Percentiles rank a stretch among this genome's conserved stretches.
Conservation (phyloP, 2,888 invertebrate genomes). For the Drosophila imparisetae region DNA sequence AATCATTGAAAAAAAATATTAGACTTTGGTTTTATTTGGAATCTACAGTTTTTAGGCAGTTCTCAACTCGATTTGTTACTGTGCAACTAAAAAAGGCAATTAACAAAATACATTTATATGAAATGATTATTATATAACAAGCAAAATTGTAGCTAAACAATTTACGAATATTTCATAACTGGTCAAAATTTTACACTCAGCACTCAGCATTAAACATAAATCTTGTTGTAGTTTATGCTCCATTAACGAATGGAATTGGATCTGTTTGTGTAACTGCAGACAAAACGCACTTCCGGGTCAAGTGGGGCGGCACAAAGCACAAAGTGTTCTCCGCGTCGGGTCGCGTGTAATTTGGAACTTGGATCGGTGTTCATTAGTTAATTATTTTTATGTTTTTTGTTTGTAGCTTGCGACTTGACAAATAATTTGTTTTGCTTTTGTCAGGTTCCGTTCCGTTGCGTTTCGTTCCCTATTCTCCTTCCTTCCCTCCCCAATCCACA, state of each 20-base stretch:
- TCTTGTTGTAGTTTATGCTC: slow-evolving; percentile 19
- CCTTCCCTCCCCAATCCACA: neutral
- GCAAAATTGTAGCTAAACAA: slow-evolving; percentile 9
- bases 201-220: slow-evolving; percentile 19
- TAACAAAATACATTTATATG: neutral
- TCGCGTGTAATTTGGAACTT: slow-evolving; percentile 30
- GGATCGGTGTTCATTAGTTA: slow-evolving; percentile 63
- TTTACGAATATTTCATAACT: neutral
- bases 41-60: neutral
- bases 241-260: slow-evolving; percentile 34
- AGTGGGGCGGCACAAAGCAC: slow-evolving; percentile 19
- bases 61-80: neutral
- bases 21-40: neutral
- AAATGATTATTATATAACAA: slow-evolving; percentile 12
- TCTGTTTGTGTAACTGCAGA: slow-evolving; percentile 23
- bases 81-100: slow-evolving; percentile 4
- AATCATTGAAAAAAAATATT: slow-evolving; percentile 22
- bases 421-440: slow-evolving; percentile 50
- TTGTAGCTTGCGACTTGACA: slow-evolving; percentile 55
- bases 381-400: slow-evolving; percentile 65
- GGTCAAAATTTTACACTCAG: slow-evolving; percentile 3
- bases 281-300: slow-evolving; percentile 56
- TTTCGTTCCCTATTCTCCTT: neutral
- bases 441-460: neutral
- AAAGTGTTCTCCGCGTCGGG: slow-evolving; percentile 33